Base-by-base conservation (phyloP, 2,797 vertebrate species). In the Mus caroli region DNA sequence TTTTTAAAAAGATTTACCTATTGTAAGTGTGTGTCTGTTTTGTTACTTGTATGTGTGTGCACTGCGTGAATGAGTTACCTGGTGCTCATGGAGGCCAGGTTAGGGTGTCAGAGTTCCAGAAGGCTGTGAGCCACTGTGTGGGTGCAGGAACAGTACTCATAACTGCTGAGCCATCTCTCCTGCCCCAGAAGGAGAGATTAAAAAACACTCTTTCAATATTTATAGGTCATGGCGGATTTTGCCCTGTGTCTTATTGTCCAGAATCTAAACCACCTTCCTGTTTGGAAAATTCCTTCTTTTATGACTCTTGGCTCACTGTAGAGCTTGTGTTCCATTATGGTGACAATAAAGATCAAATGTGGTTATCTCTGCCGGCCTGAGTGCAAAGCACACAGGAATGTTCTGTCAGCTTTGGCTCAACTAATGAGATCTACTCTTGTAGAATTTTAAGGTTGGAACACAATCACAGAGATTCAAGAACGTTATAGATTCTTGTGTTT, bases 381-480 rank as follows among this genome's bases (percentile, higher is more conserved):
- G 52, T 43, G 22, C 60, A 3, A 31, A 52, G 56, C 60, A n/a
- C 15, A 26, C 4, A 13, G 40, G 19, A 52, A 54, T 82, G 43
- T 46, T 26, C 31, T 62, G 8, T 80, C 14, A 28, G n/a, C 12
- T 92, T 80, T 20, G n/a, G 52, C 6, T 92, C 11, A 90, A 67
- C n/a, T 60, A 60, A 20, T 8, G 24, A 67, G 58, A 50, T 28
- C 37, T 56, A 82, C 40, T 50, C 20, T 54, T 58, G 2, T 46
- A 82, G 43, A 83, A 82, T 75, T 80, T 95, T 46, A 90, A 89
- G 43, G 15, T 64, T 82, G 58, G 60, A 71, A n/a, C 67, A 79
- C 24, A 69, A 50, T 40, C 76, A 69, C 40, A 76, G 75, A 80
- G 75, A 80, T 69, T 90, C 75, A 80, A 87, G 88, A 22, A 78